Evolutionary conservation across 2,888 invertebrate species (phyloP).

Genomic region (Deilephila porcellus): DNA sequence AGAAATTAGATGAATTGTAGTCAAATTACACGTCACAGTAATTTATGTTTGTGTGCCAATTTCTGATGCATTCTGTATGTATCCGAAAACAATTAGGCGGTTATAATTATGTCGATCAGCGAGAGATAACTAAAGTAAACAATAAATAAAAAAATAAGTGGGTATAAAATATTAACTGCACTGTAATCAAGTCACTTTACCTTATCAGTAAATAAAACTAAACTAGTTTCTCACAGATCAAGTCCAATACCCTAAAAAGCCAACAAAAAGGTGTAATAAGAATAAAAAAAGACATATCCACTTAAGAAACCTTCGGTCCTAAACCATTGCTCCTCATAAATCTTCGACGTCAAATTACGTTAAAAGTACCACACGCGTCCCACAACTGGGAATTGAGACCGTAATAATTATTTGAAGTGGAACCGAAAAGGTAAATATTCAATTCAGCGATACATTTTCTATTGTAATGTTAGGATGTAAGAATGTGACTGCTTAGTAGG

Average conservation of each 20-base stretch:
- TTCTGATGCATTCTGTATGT: too few species aligned
- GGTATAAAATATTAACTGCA: too few species aligned
- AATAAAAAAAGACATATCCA: neutral
- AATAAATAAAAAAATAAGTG: too few species aligned
- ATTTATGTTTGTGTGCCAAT: too few species aligned
- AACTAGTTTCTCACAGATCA: neutral
- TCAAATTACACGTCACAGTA: too few species aligned
- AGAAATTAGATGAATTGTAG: too few species aligned
- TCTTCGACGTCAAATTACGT: constrained; percentile 21
- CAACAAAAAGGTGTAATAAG: neutral
- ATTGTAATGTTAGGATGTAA: neutral
- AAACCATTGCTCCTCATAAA: constrained; percentile 1
- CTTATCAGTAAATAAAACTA: too few species aligned
- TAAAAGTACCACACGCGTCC: constrained; percentile 20
- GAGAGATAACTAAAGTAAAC: too few species aligned
- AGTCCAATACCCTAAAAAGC: neutral
- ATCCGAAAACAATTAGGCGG: too few species aligned
- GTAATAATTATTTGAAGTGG: constrained; percentile 24
- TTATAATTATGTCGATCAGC: too few species aligned
- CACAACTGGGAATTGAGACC: constrained; percentile 12
- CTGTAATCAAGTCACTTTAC: too few species aligned
- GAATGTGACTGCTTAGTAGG: too few species aligned
- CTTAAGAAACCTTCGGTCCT: neutral
- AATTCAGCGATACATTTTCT: neutral
- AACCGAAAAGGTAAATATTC: neutral